phyloP scores from a whole-genome alignment of 1,140 invertebrate genomes.

The Psilanteris sp. region DNA sequence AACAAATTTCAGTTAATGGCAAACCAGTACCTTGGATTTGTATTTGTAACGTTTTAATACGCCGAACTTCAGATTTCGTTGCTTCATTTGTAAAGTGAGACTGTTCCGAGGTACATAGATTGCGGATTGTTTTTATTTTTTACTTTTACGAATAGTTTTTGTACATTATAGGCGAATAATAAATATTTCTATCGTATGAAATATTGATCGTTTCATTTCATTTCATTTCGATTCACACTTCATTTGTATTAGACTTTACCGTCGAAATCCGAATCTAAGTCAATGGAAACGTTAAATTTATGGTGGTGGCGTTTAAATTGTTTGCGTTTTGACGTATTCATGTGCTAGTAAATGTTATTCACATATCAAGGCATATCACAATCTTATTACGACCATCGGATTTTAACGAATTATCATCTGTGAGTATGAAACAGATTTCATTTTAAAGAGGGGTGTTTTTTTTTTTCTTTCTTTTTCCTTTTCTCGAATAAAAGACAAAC shows the following conservation, averaged over 20 bases:
- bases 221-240: no score
- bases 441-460: no score
- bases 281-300: slow-evolving; percentile 13
- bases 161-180: slow-evolving; percentile 34
- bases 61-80: no score
- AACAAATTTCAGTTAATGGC: background rate
- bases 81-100: background rate
- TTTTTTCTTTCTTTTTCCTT: no score
- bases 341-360: slow-evolving; percentile 9
- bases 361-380: slow-evolving; percentile 49
- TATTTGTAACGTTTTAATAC: no score
- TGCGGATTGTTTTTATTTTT: slow-evolving; percentile 12
- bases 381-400: slow-evolving; percentile 2
- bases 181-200: slow-evolving; percentile 31
- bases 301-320: slow-evolving; percentile 3
- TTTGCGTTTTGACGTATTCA: slow-evolving; percentile 1
- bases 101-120: slow-evolving; percentile 6
- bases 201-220: slow-evolving; percentile 35
- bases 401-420: background rate
- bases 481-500: no score
- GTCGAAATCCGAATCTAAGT: slow-evolving; percentile 4
- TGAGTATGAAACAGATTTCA: background rate
- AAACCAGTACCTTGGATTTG: slow-evolving; percentile 1
- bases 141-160: slow-evolving; percentile 14
- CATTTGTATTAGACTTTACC: no score